These are phyloP conservation scores for Globodera ellingtonae DNA, from an alignment of 1,140 invertebrate species.

Conservation along the genomic window DNA sequence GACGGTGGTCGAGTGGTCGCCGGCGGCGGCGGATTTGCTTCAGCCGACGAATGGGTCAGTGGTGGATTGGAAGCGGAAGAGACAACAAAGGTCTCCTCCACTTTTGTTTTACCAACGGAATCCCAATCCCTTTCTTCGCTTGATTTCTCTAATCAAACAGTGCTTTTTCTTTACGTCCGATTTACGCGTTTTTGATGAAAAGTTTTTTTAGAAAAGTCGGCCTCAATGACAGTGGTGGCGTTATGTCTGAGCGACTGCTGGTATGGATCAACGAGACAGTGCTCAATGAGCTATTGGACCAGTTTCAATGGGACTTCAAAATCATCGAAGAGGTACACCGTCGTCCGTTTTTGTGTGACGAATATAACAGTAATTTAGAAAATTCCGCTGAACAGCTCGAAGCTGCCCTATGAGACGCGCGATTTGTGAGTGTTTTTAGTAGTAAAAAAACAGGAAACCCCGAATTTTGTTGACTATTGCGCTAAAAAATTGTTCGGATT, in stretches of 20 bases:
- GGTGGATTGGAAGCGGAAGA: too few relatives aligned
- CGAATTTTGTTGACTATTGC: not conserved
- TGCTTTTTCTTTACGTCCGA: too few relatives aligned
- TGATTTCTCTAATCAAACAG: too few relatives aligned
- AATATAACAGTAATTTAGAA: slow-evolving; percentile 45
- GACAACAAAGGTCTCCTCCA: too few relatives aligned
- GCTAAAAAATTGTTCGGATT: too few relatives aligned
- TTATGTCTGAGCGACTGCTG: slow-evolving; percentile 31
- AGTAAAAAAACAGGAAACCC: too few relatives aligned
- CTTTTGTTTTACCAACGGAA: too few relatives aligned
- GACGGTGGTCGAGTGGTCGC: slow-evolving; percentile 22
- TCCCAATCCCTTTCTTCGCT: too few relatives aligned
- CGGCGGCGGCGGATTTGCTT: not conserved
- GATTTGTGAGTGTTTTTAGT: slow-evolving; percentile 45
- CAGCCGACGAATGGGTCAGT: not conserved
- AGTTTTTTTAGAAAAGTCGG: not conserved
- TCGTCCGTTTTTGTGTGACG: slow-evolving; percentile 24
- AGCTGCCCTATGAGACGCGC: slow-evolving; percentile 56
- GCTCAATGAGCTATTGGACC: slow-evolving; percentile 49
- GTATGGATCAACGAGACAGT: slow-evolving; percentile 50
- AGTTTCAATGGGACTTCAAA: slow-evolving; percentile 53
- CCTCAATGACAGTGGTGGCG: not conserved
- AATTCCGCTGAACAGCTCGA: slow-evolving; percentile 56
- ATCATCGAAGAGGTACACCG: slow-evolving; percentile 58
- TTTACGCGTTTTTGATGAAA: too few relatives aligned